Evolutionary conservation across 30 jellyfish, hydroid and myxozoan species (phyloP).

Genomic region (Aurelia coerulea): DNA sequence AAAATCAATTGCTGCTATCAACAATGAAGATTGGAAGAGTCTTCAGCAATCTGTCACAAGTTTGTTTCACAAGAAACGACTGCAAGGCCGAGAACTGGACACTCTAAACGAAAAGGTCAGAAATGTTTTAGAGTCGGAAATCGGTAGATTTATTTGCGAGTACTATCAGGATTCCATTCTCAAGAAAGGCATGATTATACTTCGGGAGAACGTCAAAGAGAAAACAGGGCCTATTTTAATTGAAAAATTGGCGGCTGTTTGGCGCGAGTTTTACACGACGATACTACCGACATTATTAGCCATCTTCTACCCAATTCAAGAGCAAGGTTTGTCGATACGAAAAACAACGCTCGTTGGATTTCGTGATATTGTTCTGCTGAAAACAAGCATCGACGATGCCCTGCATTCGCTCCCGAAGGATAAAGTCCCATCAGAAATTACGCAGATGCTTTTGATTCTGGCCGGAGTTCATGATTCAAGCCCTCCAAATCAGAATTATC

Average conservation of each 20-base stretch:
- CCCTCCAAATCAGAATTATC: slow-evolving; percentile 89
- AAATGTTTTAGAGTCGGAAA: slow-evolving; percentile 77
- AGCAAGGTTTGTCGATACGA: slow-evolving; percentile 82
- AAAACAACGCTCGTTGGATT: slow-evolving; percentile 85
- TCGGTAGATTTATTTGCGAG: slow-evolving; percentile 79
- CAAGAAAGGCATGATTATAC: slow-evolving; percentile 88
- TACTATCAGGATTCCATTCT: slow-evolving; percentile 84
- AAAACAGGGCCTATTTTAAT: slow-evolving; percentile 77
- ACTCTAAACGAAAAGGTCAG: slow-evolving; percentile 82
- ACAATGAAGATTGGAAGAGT: slow-evolving; percentile 90
- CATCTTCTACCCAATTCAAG: slow-evolving; percentile 90
- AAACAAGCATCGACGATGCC: slow-evolving; percentile 84
- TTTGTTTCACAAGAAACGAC: slow-evolving; percentile 73
- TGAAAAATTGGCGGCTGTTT: slow-evolving; percentile 73
- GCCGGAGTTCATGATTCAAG: slow-evolving; percentile 88
- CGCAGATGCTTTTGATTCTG: slow-evolving; percentile 84
- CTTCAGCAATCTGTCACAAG: slow-evolving; percentile 79
- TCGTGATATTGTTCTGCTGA: slow-evolving; percentile 87
- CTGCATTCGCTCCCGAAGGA: slow-evolving; percentile 61
- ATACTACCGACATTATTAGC: slow-evolving; percentile 86
- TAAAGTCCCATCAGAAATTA: slow-evolving; percentile 70
- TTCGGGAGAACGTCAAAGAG: slow-evolving; percentile 81
- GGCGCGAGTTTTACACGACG: slow-evolving; percentile 85
- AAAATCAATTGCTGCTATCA: slow-evolving; percentile 82
- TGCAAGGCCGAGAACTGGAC: slow-evolving; percentile 79